Percentiles rank a stretch among this genome's conserved stretches.
phyloP scores from a whole-genome alignment of 2,113 vertebrate species.

The Cyprinus carpio region DNA sequence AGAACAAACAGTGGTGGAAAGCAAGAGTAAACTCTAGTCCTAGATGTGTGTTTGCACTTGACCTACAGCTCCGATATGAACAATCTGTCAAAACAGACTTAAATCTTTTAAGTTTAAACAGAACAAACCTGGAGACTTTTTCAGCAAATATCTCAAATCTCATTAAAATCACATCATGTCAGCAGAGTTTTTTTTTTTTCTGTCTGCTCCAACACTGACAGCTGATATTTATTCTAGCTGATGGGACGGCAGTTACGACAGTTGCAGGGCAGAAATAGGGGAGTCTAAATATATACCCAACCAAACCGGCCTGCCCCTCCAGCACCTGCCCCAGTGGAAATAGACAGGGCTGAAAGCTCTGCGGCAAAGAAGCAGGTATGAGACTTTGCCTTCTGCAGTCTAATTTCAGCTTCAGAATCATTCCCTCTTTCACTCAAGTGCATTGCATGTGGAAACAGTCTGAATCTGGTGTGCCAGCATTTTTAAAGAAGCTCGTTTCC shows the following conservation, averaged over 20 bases:
- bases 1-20: constrained; percentile 58
- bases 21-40: constrained; percentile 21
- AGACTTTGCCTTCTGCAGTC: constrained; percentile 52
- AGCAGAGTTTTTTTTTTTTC: background rate
- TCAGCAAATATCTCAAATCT: background rate
- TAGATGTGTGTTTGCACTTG: constrained; percentile 31
- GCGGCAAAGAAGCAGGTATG: constrained; percentile 47
- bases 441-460: background rate
- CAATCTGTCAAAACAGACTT: constrained; percentile 2
- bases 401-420: constrained; percentile 39
- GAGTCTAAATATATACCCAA: constrained; percentile 63
- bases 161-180: background rate
- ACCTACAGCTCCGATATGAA: constrained; percentile 13
- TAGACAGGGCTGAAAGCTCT: constrained; percentile 42
- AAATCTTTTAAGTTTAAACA: background rate
- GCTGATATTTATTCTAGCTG: constrained; percentile 54
- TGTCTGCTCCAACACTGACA: constrained; percentile 12
- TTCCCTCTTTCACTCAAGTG: background rate
- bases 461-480: constrained; percentile 7
- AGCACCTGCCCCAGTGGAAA: constrained; percentile 57
- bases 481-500: constrained; percentile 15
- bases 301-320: constrained; percentile 36
- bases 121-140: background rate
- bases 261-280: constrained; percentile 63
- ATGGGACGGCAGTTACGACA: constrained; percentile 41